Evolutionary conservation across 2,113 vertebrate genomes (phyloP).

Genomic region (Brevimyrus niger): DNA sequence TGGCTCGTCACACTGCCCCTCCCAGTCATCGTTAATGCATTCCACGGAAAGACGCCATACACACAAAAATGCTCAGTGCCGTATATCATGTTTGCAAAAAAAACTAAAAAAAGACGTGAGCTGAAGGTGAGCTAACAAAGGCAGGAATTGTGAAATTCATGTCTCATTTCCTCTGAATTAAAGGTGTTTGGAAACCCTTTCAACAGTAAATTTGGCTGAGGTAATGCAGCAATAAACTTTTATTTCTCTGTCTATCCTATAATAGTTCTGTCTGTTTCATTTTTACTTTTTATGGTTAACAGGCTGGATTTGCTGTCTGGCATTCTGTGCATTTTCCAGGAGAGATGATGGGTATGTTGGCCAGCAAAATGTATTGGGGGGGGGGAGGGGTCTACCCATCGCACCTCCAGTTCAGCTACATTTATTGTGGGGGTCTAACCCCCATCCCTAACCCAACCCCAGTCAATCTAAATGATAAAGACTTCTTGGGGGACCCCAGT

Average conservation of each 20-base stretch:
- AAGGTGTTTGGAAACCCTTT: background rate
- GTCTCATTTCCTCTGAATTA: background rate
- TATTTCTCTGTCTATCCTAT: background rate
- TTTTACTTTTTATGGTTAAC: background rate
- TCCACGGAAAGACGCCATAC: background rate
- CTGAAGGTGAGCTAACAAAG: background rate
- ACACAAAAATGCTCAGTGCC: background rate
- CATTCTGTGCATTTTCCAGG: background rate
- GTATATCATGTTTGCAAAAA: background rate
- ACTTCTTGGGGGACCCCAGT: background rate
- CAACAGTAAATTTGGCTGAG: background rate
- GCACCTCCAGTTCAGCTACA: background rate
- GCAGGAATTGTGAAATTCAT: background rate
- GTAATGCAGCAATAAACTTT: background rate
- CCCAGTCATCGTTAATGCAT: background rate
- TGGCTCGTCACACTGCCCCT: background rate
- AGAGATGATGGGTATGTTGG: background rate
- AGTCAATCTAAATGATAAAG: background rate
- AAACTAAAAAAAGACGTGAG: background rate
- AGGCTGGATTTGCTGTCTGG: background rate
- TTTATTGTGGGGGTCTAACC: background rate
- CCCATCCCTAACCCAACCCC: background rate
- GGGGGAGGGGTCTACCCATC: background rate
- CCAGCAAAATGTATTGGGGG: background rate
- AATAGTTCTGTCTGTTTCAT: background rate